Evolutionary conservation across 2,797 vertebrate genomes (phyloP), one percentile per base, ranked within the genome.

Genomic region (Ibycter americanus): DNA sequence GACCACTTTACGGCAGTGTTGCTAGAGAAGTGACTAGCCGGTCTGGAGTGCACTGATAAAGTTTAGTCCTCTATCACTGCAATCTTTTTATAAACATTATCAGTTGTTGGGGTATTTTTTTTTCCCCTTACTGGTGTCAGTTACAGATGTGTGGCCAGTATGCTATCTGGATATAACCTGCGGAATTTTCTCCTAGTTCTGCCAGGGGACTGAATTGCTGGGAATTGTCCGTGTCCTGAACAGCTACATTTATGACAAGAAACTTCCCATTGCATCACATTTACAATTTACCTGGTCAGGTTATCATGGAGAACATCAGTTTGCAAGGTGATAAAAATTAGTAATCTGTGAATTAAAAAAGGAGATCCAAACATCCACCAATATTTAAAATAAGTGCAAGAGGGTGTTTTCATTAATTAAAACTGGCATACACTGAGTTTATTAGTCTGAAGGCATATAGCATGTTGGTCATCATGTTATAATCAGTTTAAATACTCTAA

Each of bases 111-210:
- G 6, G 0, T 0, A 19, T 36, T 31, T 32, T 66, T 18, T 54
- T 42, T 26, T 14, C 23, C 54, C 32, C 15, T 78, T 38, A 18
- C 2, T 10, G 27, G 55, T 42, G 78, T 6, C 36, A 72, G 46
- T 62, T 95, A 73, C 42, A 89, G 77, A 58, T 21, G 19, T 26
- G 20, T 52, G 62, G 71, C 63, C 83, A 87, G n/a, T n/a, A 66
- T 15, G 5, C 63, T 63, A 42, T 5, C 87, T 29, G 55, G 42
- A 14, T 36, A 59, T 21, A 90, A 91, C 36, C 51, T 83, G 73
- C 77, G 95, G 44, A 17, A 46, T 72, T 61, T 83, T 38, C 63
- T 96, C 80, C 83, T 46, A 10, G 1, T 63, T 94, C 62, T 94
- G 44, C 51, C 77, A 44, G 56, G 19, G 25, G n/a, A 15, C 1